Percentiles rank a stretch among this genome's conserved stretches.
Evolutionary conservation across 2,888 invertebrate genomes (phyloP).

Genomic region (Plebejus anna): DNA sequence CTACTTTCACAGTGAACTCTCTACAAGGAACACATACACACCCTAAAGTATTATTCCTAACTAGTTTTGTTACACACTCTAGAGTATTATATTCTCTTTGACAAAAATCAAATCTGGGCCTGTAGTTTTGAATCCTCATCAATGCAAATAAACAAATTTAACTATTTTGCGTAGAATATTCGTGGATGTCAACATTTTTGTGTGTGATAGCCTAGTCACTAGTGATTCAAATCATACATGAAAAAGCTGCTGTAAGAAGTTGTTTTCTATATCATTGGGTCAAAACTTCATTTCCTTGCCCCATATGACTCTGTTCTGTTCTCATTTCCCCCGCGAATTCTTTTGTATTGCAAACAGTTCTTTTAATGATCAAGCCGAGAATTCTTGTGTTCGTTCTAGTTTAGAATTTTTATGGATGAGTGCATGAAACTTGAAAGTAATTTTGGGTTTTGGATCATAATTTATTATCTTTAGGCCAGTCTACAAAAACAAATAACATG

Average conservation of each 20-base stretch:
- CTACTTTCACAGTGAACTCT: too few species aligned
- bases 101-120: too few species aligned
- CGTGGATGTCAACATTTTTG: too few species aligned
- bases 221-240: neutral
- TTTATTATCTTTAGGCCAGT: neutral
- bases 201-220: too few species aligned
- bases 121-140: too few species aligned
- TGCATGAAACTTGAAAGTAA: neutral
- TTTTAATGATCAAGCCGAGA: neutral
- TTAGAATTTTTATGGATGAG: neutral
- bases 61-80: too few species aligned
- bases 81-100: too few species aligned
- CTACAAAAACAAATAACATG: too few species aligned
- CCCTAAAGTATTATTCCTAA: too few species aligned
- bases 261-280: neutral
- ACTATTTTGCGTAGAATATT: too few species aligned
- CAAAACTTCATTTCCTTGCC: neutral
- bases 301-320: constrained; percentile 1
- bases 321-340: constrained; percentile 6
- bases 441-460: neutral
- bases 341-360: constrained; percentile 2
- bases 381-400: neutral
- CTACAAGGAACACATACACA: too few species aligned
- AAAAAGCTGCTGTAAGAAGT: neutral
- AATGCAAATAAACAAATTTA: too few species aligned